Conservation (phyloP, 2,113 vertebrate species). For the Stictonetta naevosa region DNA sequence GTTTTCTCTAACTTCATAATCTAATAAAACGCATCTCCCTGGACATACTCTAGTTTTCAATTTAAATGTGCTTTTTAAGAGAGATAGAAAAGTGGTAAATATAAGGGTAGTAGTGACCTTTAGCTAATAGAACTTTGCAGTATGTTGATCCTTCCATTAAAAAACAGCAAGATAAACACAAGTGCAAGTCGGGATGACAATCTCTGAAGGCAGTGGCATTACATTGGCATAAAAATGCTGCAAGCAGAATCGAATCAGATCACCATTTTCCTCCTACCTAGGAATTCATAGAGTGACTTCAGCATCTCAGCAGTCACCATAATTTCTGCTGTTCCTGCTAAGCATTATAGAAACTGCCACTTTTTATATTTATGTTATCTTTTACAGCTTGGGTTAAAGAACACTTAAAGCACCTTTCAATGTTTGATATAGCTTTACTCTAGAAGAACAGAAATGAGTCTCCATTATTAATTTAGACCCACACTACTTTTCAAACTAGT, state of each 20-base stretch:
- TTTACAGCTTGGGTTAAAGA: slow-evolving; percentile 35
- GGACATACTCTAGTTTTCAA: background rate
- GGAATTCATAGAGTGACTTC: background rate
- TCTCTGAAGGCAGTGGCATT: background rate
- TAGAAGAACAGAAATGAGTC: slow-evolving; percentile 34
- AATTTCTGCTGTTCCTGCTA: slow-evolving; percentile 12
- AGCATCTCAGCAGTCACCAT: background rate
- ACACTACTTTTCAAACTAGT: background rate
- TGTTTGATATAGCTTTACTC: slow-evolving; percentile 18
- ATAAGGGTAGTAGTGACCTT: background rate
- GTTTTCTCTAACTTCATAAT: background rate
- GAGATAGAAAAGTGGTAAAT: background rate
- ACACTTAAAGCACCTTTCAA: slow-evolving; percentile 8
- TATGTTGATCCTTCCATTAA: background rate
- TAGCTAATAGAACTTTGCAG: background rate
- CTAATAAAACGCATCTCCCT: background rate
- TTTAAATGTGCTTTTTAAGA: background rate
- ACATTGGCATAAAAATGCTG: background rate
- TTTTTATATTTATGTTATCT: slow-evolving; percentile 28
- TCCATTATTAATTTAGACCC: slow-evolving; percentile 24
- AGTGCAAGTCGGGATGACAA: background rate
- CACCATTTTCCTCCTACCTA: background rate
- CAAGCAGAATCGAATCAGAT: background rate
- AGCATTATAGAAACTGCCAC: slow-evolving; percentile 10
- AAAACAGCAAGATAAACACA: background rate